phyloP scores from a whole-genome alignment of 64 coral and sea anemone genomes.

The Trachythela sp. region DNA sequence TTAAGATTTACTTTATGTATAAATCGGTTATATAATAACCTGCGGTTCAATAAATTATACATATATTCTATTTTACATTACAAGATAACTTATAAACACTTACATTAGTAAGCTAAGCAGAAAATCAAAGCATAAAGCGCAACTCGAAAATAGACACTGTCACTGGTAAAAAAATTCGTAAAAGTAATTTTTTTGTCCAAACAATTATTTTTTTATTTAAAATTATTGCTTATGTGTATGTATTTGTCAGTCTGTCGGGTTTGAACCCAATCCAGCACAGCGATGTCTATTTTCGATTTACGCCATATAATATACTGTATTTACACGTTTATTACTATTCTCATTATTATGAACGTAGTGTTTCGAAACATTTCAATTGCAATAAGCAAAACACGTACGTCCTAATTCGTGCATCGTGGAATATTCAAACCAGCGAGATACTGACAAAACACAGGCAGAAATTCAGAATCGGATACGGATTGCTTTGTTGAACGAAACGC shows the following conservation, averaged over 20 bases:
- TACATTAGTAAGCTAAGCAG: not conserved
- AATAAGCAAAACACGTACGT: too few species aligned
- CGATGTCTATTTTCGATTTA: not conserved
- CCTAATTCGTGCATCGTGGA: not conserved
- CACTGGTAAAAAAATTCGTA: too few species aligned
- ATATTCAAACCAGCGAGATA: not conserved
- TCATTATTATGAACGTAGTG: not conserved
- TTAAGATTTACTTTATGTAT: not conserved
- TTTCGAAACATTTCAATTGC: too few species aligned
- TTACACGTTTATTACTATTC: too few species aligned
- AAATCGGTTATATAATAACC: not conserved
- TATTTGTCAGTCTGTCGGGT: not conserved
- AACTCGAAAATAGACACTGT: not conserved
- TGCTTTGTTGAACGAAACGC: conserved; percentile 10
- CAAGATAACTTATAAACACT: not conserved
- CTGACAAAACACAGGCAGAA: not conserved
- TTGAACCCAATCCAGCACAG: not conserved
- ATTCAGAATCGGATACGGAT: not conserved
- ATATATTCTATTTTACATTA: not conserved
- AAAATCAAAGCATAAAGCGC: not conserved
- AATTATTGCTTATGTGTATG: too few species aligned
- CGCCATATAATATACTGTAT: not conserved
- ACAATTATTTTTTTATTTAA: too few species aligned
- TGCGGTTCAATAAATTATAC: not conserved
- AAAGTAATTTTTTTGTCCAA: too few species aligned